Percentiles rank a stretch among this genome's conserved stretches.
These are phyloP conservation scores for Pissodes strobi DNA, from an alignment of 1,140 invertebrate genomes.

Conservation along the genomic window DNA sequence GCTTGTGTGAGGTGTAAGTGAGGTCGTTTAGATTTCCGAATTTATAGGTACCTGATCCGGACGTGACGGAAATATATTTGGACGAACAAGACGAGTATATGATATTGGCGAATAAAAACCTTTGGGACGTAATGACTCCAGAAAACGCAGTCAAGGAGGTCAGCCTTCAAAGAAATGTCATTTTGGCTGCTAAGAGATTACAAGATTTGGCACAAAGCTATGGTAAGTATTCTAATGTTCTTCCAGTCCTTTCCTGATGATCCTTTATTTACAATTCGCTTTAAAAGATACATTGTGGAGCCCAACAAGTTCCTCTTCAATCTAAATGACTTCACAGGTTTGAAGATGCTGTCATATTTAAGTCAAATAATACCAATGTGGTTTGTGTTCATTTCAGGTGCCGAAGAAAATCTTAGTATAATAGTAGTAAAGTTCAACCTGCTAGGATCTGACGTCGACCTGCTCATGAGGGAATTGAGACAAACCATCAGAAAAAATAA, in stretches of 20 bases:
- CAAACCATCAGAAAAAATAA: conserved; percentile 69
- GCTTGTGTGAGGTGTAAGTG: no score
- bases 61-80: conserved; percentile 71
- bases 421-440: conserved; percentile 73
- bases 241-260: no score
- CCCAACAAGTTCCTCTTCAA: no score
- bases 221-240: no score
- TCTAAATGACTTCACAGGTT: background rate
- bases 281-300: no score
- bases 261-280: no score
- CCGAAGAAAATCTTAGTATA: conserved; percentile 78
- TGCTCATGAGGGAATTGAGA: conserved; percentile 74
- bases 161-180: conserved; percentile 72
- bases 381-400: conserved; percentile 51
- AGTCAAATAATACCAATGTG: background rate
- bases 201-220: conserved; percentile 83
- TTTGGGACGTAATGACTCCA: conserved; percentile 77
- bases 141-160: conserved; percentile 77
- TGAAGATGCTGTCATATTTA: background rate
- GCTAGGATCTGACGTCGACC: conserved; percentile 68
- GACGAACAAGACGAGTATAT: conserved; percentile 82
- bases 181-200: conserved; percentile 77
- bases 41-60: conserved; percentile 65
- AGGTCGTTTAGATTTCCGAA: no score
- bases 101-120: conserved; percentile 75